These are phyloP conservation scores for Pachyrhynchus sulphureomaculatus DNA, from an alignment of 1,140 invertebrate genomes.

Conservation along the genomic window DNA sequence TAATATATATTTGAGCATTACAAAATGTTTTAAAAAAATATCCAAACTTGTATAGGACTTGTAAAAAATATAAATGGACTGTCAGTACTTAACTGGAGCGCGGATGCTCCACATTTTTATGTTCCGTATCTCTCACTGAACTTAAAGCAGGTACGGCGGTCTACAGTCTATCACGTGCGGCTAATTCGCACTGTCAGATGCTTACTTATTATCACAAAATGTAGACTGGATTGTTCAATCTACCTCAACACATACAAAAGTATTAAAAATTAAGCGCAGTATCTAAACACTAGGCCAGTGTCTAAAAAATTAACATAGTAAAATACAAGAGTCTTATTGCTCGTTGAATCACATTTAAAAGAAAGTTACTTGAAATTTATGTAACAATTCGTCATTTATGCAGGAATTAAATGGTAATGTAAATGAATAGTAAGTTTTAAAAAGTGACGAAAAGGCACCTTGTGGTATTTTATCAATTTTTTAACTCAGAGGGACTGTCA, in stretches of 20 bases:
- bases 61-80: constrained; percentile 45
- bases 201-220: constrained; percentile 47
- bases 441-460: too few relatives aligned
- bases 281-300: constrained; percentile 30
- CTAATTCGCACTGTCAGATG: constrained; percentile 42
- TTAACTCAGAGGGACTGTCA: too few relatives aligned
- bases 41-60: constrained; percentile 45
- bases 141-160: constrained; percentile 45
- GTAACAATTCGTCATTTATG: too few relatives aligned
- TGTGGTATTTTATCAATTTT: too few relatives aligned
- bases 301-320: not conserved
- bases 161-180: constrained; percentile 43
- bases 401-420: too few relatives aligned
- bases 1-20: constrained; percentile 41
- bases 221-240: constrained; percentile 41
- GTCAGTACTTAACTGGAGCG: constrained; percentile 39
- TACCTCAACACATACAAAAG: constrained; percentile 47
- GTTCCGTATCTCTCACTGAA: constrained; percentile 39
- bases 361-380: too few relatives aligned
- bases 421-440: too few relatives aligned
- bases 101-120: constrained; percentile 1
- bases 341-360: too few relatives aligned
- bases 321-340: too few relatives aligned
- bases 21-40: constrained; percentile 46
- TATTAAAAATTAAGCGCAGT: constrained; percentile 43